Evolutionary conservation across 2,797 vertebrate genomes (phyloP).

Genomic region (Mastacembelus armatus): DNA sequence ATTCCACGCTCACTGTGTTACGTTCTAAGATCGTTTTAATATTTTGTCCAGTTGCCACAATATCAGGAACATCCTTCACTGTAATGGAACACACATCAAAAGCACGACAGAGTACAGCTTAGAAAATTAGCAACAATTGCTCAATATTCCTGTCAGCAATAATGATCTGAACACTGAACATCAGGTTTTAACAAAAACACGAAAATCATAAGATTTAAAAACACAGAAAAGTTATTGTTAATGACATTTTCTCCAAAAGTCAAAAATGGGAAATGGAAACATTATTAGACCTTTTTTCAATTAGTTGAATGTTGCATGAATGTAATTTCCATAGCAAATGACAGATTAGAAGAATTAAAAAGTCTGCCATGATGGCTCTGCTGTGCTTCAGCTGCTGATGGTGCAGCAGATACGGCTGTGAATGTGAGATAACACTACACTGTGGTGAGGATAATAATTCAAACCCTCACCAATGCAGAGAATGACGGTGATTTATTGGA

Average conservation of each 20-base stretch:
- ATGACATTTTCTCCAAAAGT: constrained; percentile 11
- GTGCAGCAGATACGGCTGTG: constrained; percentile 45
- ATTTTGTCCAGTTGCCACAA: background rate
- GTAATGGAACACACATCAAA: background rate
- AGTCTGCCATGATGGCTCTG: constrained; percentile 49
- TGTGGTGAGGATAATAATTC: constrained; percentile 55
- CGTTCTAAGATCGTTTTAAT: background rate
- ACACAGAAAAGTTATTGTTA: background rate
- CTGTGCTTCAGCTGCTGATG: constrained; percentile 44
- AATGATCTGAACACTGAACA: background rate
- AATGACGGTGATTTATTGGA: constrained; percentile 45
- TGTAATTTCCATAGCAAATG: constrained; percentile 55
- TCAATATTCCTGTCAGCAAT: background rate
- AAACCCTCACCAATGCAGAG: constrained; percentile 46
- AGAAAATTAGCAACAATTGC: background rate
- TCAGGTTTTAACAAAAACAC: background rate
- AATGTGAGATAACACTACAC: constrained; percentile 53
- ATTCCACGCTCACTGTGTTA: background rate
- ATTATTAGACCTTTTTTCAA: constrained; percentile 34
- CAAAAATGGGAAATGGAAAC: constrained; percentile 10
- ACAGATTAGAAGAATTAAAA: constrained; percentile 61
- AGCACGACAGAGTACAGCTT: background rate
- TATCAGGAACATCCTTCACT: too few relatives aligned
- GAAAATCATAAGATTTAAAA: background rate
- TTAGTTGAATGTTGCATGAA: constrained; percentile 47